Conservation (phyloP, 2,797 vertebrate genomes). For the Myotis vivesi region DNA sequence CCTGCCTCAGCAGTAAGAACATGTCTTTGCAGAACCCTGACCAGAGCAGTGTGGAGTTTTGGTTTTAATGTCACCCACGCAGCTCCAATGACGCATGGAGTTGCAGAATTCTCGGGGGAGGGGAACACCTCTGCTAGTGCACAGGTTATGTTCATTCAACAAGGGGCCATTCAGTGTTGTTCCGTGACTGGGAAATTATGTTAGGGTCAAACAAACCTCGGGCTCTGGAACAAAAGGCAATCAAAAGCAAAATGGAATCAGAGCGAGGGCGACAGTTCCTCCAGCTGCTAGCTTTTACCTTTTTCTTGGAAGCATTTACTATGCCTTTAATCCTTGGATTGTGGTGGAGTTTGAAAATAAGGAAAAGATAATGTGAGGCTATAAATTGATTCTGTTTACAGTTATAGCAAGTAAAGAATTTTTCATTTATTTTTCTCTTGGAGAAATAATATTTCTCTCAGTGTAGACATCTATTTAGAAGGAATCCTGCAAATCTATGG, state of each 20-base stretch:
- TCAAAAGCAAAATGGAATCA: neutral
- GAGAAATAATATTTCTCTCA: neutral
- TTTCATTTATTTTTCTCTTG: conserved; percentile 31
- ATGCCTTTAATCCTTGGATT: conserved; percentile 4
- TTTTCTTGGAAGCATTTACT: conserved; percentile 41
- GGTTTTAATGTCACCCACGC: neutral
- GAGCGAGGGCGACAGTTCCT: neutral
- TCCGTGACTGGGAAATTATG: conserved; percentile 3
- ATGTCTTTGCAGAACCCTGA: neutral
- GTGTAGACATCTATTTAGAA: neutral
- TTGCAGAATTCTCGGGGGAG: neutral
- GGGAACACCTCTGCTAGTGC: neutral
- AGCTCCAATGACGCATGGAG: neutral
- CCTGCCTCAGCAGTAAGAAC: neutral
- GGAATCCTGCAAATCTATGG: neutral
- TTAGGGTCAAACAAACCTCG: neutral
- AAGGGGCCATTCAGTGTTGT: neutral
- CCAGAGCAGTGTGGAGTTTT: neutral
- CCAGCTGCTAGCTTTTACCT: conserved; percentile 48
- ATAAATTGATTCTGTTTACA: conserved; percentile 19
- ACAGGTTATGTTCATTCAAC: conserved; percentile 13
- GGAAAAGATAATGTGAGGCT: neutral
- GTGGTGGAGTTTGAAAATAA: neutral
- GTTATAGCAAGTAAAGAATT: neutral
- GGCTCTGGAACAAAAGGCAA: conserved; percentile 25